Evolutionary conservation across 2,113 vertebrate species (phyloP).

Genomic region (Calyptomena viridis): DNA sequence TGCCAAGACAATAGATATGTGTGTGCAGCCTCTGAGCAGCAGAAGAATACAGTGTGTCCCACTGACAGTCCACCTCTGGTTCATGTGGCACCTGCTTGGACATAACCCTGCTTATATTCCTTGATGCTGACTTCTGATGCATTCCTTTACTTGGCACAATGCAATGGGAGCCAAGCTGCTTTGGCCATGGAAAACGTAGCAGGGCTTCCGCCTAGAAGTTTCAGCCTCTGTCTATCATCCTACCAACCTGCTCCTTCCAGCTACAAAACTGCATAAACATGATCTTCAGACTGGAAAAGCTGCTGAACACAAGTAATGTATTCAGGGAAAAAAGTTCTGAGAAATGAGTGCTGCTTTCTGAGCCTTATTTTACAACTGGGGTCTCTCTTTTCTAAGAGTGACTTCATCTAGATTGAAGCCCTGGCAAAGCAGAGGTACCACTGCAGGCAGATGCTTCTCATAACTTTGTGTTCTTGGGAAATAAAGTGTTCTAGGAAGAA

Average conservation of each 20-base stretch:
- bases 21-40: background rate
- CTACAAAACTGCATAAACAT: background rate
- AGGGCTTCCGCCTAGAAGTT: accelerated
- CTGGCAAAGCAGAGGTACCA: background rate
- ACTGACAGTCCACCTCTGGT: background rate
- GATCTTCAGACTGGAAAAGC: background rate
- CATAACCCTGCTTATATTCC: background rate
- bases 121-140: background rate
- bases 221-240: background rate
- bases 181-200: background rate
- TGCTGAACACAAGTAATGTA: accelerated
- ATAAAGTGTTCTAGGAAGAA: background rate
- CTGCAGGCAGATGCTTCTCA: background rate
- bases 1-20: background rate
- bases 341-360: background rate
- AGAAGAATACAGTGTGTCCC: accelerated
- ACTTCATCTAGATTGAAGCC: background rate
- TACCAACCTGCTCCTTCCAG: background rate
- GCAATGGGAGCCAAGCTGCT: background rate
- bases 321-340: background rate
- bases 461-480: background rate
- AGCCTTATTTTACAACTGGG: background rate
- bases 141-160: background rate
- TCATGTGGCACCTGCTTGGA: background rate
- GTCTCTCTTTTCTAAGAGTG: background rate